phyloP scores from a whole-genome alignment of 2,797 vertebrate species.

The Pseudocheirus occidentalis region DNA sequence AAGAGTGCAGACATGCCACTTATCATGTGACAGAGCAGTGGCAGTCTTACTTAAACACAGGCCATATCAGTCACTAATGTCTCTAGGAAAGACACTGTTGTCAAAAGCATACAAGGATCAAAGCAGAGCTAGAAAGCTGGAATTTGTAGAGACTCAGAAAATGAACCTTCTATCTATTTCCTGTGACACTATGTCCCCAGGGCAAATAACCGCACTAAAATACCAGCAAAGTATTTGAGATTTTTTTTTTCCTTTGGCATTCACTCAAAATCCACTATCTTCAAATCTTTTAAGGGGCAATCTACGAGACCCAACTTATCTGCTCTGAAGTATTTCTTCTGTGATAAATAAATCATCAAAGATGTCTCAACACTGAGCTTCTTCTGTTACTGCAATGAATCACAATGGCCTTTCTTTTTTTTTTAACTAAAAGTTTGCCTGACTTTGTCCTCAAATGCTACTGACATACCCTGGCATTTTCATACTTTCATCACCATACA shows the following conservation, averaged over 20 bases:
- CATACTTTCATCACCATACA: conserved; percentile 8
- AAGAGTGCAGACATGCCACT: background rate
- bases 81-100: conserved; percentile 21
- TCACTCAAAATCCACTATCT: background rate
- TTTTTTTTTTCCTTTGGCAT: background rate
- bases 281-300: conserved; percentile 27
- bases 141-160: conserved; percentile 29
- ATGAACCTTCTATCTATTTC: background rate
- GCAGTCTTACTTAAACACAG: conserved; percentile 22
- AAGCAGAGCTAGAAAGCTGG: conserved; percentile 33
- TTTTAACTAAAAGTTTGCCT: conserved; percentile 17
- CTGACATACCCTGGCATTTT: conserved; percentile 7
- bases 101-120: background rate
- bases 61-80: background rate
- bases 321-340: conserved; percentile 13
- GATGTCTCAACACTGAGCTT: background rate
- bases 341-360: conserved; percentile 41
- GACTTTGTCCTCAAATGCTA: conserved; percentile 35
- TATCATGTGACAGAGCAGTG: conserved; percentile 18
- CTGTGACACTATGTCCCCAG: background rate
- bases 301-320: conserved; percentile 5
- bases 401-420: background rate
- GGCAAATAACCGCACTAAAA: background rate
- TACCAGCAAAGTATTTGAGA: conserved; percentile 30
- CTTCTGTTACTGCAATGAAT: conserved; percentile 5